Conservation (phyloP, 1,140 invertebrate species). For the Cotesia chilonis region DNA sequence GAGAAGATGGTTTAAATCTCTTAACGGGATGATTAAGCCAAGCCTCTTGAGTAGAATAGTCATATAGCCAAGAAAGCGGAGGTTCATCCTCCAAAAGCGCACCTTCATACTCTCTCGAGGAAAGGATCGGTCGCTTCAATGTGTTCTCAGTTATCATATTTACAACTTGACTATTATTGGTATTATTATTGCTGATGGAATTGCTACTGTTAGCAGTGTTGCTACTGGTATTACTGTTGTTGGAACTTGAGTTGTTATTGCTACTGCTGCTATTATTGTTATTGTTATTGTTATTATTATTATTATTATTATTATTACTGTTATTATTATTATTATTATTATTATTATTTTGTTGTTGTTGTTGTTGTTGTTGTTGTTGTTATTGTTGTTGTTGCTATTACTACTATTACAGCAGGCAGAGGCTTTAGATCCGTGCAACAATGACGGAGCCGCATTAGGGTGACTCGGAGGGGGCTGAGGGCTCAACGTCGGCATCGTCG, state of each 20-base stretch:
- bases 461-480: conserved; percentile 60
- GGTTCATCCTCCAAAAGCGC: conserved; percentile 81
- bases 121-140: conserved; percentile 77
- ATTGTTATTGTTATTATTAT: too few species aligned
- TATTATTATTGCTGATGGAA: conserved; percentile 65
- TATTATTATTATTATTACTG: conserved; percentile 10
- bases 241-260: conserved; percentile 55
- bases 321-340: too few species aligned
- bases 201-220: conserved; percentile 64
- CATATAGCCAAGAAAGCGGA: conserved; percentile 84
- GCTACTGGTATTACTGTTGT: conserved; percentile 61
- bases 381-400: background rate
- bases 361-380: too few species aligned
- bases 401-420: background rate
- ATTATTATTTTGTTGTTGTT: background rate
- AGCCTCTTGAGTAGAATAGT: conserved; percentile 83
- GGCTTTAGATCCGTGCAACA: conserved; percentile 53
- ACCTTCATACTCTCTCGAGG: conserved; percentile 77
- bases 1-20: conserved; percentile 70
- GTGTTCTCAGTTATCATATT: conserved; percentile 55
- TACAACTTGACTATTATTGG: conserved; percentile 65
- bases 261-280: too few species aligned
- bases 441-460: conserved; percentile 66
- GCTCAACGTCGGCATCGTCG: conserved; percentile 77
- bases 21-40: conserved; percentile 92